phyloP scores from a whole-genome alignment of 2,888 invertebrate species.

The Phortica okadai region DNA sequence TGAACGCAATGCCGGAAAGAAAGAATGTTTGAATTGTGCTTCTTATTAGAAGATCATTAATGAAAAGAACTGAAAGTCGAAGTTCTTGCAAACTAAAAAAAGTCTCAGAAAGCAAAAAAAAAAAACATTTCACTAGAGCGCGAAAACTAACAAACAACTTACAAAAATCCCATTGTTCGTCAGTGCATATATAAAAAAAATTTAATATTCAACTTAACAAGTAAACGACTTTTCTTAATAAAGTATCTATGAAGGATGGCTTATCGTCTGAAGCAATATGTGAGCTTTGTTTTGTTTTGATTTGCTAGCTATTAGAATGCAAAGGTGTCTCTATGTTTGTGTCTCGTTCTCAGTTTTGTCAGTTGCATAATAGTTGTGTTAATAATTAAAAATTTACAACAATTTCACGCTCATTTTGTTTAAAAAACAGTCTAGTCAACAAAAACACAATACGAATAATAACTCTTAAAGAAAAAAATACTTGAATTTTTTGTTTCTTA shows the following conservation, averaged over 20 bases:
- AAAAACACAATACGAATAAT: background rate
- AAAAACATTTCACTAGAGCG: background rate
- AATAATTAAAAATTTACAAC: background rate
- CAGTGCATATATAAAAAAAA: background rate
- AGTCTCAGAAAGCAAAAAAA: background rate
- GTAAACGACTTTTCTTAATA: background rate
- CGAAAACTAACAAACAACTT: background rate
- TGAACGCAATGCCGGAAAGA: background rate
- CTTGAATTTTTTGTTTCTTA: background rate
- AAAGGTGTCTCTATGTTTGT: conserved; percentile 25
- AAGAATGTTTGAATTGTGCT: background rate
- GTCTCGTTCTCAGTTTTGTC: background rate
- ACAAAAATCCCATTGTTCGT: background rate
- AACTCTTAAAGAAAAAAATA: conserved; percentile 13
- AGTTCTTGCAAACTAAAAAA: background rate
- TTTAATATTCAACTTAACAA: background rate
- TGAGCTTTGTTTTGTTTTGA: conserved; percentile 48
- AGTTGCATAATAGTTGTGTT: conserved; percentile 13
- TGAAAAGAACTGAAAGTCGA: background rate
- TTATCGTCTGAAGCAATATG: conserved; percentile 60
- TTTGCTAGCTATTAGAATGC: background rate
- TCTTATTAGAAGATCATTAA: background rate
- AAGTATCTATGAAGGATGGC: conserved; percentile 38
- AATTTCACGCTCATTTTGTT: background rate
- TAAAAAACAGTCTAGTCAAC: background rate